Conservation (phyloP, 2,797 vertebrate genomes). For the Lagodon rhomboides region DNA sequence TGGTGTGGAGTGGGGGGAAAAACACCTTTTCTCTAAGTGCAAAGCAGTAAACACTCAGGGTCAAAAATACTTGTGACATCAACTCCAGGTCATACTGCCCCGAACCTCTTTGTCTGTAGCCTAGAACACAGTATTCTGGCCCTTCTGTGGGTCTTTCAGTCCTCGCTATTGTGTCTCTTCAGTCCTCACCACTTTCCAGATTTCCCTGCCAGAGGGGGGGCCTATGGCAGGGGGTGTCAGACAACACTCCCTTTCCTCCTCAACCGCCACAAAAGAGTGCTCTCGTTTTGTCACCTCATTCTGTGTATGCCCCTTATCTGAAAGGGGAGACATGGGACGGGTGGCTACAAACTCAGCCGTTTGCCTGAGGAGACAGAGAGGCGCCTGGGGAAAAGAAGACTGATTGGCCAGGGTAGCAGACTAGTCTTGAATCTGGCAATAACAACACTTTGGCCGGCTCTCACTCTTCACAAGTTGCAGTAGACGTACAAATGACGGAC, state of each 20-base stretch:
- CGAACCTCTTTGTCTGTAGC: constrained; percentile 24
- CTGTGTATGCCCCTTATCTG: constrained; percentile 49
- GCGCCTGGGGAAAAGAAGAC: constrained; percentile 65
- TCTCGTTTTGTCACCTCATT: constrained; percentile 57
- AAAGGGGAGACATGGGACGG: constrained; percentile 27
- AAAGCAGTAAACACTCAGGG: constrained; percentile 3
- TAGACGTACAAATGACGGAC: constrained; percentile 47
- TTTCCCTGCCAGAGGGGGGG: constrained; percentile 46
- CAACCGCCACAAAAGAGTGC: constrained; percentile 47
- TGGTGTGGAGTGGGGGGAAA: neutral
- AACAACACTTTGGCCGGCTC: constrained; percentile 45
- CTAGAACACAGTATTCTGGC: constrained; percentile 16
- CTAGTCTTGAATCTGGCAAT: constrained; percentile 53
- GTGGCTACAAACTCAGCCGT: constrained; percentile 51
- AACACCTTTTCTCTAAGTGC: neutral
- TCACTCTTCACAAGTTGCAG: constrained; percentile 52
- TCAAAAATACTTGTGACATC: neutral
- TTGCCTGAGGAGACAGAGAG: constrained; percentile 69
- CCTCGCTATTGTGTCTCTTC: constrained; percentile 44
- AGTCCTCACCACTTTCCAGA: constrained; percentile 32
- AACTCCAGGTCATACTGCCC: constrained; percentile 14
- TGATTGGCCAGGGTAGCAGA: constrained; percentile 47
- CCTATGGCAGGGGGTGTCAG: constrained; percentile 30
- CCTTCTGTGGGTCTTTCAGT: constrained; percentile 28
- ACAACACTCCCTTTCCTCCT: constrained; percentile 46